phyloP scores from a whole-genome alignment of 2,113 vertebrate species.

The Tauraco erythrolophus region DNA sequence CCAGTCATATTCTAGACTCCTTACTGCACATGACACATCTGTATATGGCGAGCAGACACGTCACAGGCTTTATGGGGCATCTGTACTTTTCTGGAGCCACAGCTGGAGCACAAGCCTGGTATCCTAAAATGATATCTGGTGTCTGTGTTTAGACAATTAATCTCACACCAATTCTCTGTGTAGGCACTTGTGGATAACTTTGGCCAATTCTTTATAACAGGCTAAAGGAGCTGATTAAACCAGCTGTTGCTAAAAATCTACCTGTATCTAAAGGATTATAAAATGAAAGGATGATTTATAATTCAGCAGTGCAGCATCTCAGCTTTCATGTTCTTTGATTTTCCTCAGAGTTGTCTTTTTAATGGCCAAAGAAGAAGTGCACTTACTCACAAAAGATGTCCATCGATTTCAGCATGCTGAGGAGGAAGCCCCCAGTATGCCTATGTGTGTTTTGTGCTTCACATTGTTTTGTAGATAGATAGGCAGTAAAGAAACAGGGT shows the following conservation, averaged over 20 bases:
- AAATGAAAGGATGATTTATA: neutral
- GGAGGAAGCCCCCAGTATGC: neutral
- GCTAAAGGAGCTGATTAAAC: neutral
- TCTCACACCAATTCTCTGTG: neutral
- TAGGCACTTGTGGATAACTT: neutral
- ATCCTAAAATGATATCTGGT: neutral
- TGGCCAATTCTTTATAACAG: neutral
- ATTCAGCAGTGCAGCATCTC: neutral
- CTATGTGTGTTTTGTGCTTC: neutral
- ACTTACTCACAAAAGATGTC: neutral
- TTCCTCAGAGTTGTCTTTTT: neutral
- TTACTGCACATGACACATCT: neutral
- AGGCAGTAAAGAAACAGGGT: neutral
- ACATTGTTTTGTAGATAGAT: neutral
- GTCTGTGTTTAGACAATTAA: neutral
- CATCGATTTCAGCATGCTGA: neutral
- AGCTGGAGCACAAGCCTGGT: neutral
- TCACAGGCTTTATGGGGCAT: neutral
- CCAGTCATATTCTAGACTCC: neutral
- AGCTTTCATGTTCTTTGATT: neutral
- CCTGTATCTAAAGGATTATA: neutral
- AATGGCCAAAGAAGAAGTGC: neutral
- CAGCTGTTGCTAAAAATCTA: neutral
- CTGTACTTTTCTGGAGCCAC: neutral
- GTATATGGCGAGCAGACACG: neutral